Percentiles rank a stretch among this genome's conserved stretches.
These are phyloP conservation scores for Morphnarchus princeps DNA, from an alignment of 2,113 vertebrate species.

Conservation along the genomic window DNA sequence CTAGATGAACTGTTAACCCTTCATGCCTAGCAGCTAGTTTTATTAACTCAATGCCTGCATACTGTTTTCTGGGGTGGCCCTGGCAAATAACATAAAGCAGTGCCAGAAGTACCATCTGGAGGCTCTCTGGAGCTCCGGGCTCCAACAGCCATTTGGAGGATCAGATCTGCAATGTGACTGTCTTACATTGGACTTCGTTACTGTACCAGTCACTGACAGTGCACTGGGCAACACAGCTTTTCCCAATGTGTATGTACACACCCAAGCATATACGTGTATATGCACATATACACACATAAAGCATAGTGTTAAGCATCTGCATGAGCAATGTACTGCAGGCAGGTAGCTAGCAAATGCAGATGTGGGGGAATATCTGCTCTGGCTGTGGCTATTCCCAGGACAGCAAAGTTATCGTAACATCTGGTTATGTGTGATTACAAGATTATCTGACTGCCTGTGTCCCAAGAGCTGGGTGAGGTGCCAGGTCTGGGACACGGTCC, in stretches of 20 bases:
- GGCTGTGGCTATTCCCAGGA: not conserved
- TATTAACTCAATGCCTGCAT: not conserved
- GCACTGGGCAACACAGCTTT: not conserved
- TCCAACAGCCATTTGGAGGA: not conserved
- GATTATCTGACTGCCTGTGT: not conserved
- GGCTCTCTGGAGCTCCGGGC: not conserved
- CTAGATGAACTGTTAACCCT: constrained; percentile 49
- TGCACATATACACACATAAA: fast-evolving
- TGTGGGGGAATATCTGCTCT: not conserved
- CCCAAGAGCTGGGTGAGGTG: not conserved
- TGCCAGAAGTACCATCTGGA: not conserved
- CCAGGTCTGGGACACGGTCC: not conserved
- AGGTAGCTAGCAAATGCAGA: not conserved
- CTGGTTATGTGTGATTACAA: not conserved
- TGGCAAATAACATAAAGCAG: not conserved
- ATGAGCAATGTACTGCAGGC: not conserved
- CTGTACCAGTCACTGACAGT: not conserved
- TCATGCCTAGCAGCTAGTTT: not conserved
- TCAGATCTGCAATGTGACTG: not conserved
- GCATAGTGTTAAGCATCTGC: fast-evolving
- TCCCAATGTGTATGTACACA: not conserved
- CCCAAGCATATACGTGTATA: too few relatives aligned
- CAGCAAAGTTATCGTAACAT: not conserved
- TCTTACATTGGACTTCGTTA: not conserved
- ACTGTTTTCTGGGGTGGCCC: not conserved